Evolutionary conservation across 2,113 vertebrate species (phyloP).

Genomic region (Limnothrissa miodon): DNA sequence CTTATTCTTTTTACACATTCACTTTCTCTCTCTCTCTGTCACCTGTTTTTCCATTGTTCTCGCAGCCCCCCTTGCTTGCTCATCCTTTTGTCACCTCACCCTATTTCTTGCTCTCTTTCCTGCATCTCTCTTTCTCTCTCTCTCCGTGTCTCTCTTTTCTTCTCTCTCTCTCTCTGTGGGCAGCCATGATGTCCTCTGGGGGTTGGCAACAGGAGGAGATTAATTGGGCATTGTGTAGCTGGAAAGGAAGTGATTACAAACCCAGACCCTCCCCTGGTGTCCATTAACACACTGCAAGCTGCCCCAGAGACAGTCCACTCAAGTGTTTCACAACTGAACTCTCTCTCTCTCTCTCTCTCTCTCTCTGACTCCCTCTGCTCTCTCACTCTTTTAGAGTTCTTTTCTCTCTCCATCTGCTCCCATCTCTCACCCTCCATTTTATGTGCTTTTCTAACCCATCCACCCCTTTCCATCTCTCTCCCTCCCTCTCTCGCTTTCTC

Average conservation of each 20-base stretch:
- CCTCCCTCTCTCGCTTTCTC: conserved; percentile 3
- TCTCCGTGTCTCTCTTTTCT: not conserved
- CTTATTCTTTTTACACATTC: not conserved
- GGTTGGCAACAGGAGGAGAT: conserved; percentile 35
- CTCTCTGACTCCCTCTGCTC: not conserved
- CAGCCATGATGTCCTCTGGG: conserved; percentile 12
- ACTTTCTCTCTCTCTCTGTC: not conserved
- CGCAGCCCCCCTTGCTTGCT: too few species aligned
- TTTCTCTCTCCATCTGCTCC: conserved; percentile 10
- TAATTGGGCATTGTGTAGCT: conserved; percentile 34
- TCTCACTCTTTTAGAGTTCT: not conserved
- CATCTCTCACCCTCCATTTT: conserved; percentile 50
- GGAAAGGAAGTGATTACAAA: conserved; percentile 8
- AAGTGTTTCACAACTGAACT: conserved; percentile 17
- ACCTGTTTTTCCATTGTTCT: too few species aligned
- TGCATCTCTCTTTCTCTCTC: not conserved
- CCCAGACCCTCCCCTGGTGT: conserved; percentile 7
- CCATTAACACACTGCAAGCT: conserved; percentile 27
- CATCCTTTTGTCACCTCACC: not conserved
- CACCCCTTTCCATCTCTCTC: not conserved
- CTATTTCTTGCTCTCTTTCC: not conserved
- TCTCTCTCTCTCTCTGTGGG: not conserved
- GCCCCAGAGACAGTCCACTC: not conserved
- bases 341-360: not conserved
- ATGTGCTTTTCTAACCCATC: conserved; percentile 20